These are phyloP conservation scores for Nibea albiflora DNA, from an alignment of 2,113 vertebrate species.

Conservation along the genomic window DNA sequence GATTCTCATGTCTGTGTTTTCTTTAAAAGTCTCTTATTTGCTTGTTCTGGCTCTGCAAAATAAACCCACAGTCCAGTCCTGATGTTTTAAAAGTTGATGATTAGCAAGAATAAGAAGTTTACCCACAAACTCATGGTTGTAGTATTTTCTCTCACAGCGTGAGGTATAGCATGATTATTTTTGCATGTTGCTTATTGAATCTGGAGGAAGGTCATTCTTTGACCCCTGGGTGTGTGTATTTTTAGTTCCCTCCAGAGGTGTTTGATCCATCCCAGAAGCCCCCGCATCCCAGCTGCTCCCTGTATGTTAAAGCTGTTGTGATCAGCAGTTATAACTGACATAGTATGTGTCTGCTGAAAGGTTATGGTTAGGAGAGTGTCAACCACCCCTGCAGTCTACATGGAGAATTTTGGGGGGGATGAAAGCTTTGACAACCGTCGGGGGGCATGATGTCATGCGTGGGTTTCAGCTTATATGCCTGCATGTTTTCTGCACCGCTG, in stretches of 20 bases:
- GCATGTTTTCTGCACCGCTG: slow-evolving; percentile 59
- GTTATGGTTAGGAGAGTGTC: slow-evolving; percentile 39
- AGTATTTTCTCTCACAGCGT: slow-evolving; percentile 34
- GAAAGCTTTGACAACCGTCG: slow-evolving; percentile 70
- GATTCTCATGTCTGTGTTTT: slow-evolving; percentile 4
- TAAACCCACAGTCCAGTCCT: slow-evolving; percentile 19
- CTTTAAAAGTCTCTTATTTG: slow-evolving; percentile 21
- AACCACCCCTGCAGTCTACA: slow-evolving; percentile 31
- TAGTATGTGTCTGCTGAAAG: slow-evolving; percentile 8
- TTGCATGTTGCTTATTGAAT: slow-evolving; percentile 66
- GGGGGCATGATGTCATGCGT: slow-evolving; percentile 80
- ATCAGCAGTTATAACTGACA: slow-evolving; percentile 63
- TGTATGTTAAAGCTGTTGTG: slow-evolving; percentile 40
- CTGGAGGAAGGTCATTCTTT: slow-evolving; percentile 65
- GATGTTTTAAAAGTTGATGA: slow-evolving; percentile 30
- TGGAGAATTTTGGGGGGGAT: slow-evolving; percentile 56
- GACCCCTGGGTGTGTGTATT: slow-evolving; percentile 72
- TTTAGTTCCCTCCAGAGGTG: slow-evolving; percentile 66
- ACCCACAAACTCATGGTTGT: neutral
- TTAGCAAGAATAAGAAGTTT: slow-evolving; percentile 14
- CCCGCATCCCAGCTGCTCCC: slow-evolving; percentile 52
- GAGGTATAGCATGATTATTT: slow-evolving; percentile 47
- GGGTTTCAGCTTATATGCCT: slow-evolving; percentile 55
- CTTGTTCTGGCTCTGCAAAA: slow-evolving; percentile 42
- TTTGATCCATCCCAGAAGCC: slow-evolving; percentile 63